phyloP scores from a whole-genome alignment of 2,888 invertebrate genomes.

The Sarcophaga caerulescens region DNA sequence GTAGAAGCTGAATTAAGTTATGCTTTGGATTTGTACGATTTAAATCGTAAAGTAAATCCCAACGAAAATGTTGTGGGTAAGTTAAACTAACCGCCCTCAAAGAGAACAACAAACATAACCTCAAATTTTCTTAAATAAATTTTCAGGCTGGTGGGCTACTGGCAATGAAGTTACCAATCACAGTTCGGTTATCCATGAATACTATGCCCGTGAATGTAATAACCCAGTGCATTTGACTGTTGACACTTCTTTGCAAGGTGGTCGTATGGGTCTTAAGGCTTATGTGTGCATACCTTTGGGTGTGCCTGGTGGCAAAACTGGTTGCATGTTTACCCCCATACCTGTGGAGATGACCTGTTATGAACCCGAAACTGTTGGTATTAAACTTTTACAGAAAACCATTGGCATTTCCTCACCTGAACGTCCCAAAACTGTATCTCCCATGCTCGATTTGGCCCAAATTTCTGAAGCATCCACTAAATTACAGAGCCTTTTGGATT shows the following conservation, averaged over 20 bases:
- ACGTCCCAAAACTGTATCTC: conserved; percentile 85
- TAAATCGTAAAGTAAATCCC: conserved; percentile 95
- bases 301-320: conserved; percentile 95
- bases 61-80: conserved; percentile 94
- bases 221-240: conserved; percentile 97
- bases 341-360: conserved; percentile 94
- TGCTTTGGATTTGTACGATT: conserved; percentile 96
- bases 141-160: conserved; percentile 96
- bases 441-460: conserved; percentile 88
- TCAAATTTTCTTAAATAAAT: conserved; percentile 55
- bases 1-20: conserved; percentile 99
- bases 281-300: conserved; percentile 96
- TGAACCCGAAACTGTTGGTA: conserved; percentile 93
- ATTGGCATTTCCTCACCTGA: conserved; percentile 83
- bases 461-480: conserved; percentile 92
- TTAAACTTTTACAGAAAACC: conserved; percentile 93
- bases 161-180: conserved; percentile 98
- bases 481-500: conserved; percentile 89
- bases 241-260: conserved; percentile 93
- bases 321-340: conserved; percentile 98
- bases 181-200: conserved; percentile 98
- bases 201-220: conserved; percentile 96
- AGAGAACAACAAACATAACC: conserved; percentile 69
- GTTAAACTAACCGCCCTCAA: conserved; percentile 47
- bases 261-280: conserved; percentile 95